phyloP scores from a whole-genome alignment of 2,113 vertebrate genomes.

The Heliornis fulica region DNA sequence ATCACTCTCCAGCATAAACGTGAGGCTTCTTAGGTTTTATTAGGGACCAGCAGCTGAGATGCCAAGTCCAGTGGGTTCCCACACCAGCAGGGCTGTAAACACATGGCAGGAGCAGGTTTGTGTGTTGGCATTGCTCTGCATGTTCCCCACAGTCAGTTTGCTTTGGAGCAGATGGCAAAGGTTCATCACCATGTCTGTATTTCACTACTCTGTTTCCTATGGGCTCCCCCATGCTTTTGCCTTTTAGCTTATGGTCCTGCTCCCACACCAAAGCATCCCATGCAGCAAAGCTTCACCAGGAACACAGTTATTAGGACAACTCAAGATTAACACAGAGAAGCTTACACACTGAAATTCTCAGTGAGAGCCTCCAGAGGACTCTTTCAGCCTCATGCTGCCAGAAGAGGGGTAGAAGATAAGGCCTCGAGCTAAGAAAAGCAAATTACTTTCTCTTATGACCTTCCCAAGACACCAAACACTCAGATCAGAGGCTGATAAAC shows the following conservation, averaged over 20 bases:
- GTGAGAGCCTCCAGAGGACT: neutral
- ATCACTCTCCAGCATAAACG: accelerated
- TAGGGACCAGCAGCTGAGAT: neutral
- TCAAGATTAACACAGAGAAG: neutral
- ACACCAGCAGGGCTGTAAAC: neutral
- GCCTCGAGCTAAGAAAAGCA: neutral
- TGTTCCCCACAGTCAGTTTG: neutral
- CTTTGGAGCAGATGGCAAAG: conserved; percentile 12
- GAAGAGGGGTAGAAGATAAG: neutral
- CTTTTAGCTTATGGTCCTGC: neutral
- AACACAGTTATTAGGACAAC: neutral
- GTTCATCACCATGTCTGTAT: neutral
- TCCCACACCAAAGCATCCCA: neutral
- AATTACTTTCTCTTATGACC: neutral
- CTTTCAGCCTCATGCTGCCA: neutral
- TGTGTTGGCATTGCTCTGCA: neutral
- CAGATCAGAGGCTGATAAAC: neutral
- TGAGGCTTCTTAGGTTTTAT: neutral
- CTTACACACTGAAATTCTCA: neutral
- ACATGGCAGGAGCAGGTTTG: neutral
- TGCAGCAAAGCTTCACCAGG: neutral
- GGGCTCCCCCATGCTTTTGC: neutral
- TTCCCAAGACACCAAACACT: neutral
- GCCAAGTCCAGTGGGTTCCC: neutral
- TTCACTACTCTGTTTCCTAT: neutral